Percentiles rank a stretch among this genome's conserved stretches.
Conservation (phyloP, 1,140 invertebrate genomes). For the Triops cancriformis region DNA sequence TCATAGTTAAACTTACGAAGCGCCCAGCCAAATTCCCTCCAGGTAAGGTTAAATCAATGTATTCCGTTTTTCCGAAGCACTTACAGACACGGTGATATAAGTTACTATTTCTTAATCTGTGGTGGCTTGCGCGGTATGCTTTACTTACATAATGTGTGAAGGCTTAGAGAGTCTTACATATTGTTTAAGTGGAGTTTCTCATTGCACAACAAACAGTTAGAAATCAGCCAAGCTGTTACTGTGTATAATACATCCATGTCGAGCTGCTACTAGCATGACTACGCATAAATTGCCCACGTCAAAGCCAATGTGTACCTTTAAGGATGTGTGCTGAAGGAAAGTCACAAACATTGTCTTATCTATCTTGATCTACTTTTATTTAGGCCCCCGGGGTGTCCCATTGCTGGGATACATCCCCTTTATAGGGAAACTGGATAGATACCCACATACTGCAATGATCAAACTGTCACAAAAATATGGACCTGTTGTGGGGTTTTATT, state of each 20-base stretch:
- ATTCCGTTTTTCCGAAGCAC: neutral
- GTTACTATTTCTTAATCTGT: too few relatives aligned
- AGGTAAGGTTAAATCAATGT: conserved; percentile 20
- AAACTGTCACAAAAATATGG: conserved; percentile 29
- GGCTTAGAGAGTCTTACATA: too few relatives aligned
- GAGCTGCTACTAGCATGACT: neutral
- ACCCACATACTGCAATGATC: conserved; percentile 23
- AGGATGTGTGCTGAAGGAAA: too few relatives aligned
- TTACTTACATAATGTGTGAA: too few relatives aligned
- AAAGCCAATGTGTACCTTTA: neutral
- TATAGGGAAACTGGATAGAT: conserved; percentile 15
- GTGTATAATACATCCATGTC: too few relatives aligned
- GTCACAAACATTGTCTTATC: neutral
- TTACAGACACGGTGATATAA: too few relatives aligned
- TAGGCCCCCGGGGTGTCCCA: conserved; percentile 30
- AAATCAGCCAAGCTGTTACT: too few relatives aligned
- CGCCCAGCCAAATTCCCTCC: conserved; percentile 28
- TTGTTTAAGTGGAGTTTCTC: too few relatives aligned
- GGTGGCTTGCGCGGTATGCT: too few relatives aligned
- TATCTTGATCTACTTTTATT: conserved; percentile 6
- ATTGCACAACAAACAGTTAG: too few relatives aligned
- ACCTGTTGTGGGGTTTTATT: conserved; percentile 53
- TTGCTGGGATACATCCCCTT: conserved; percentile 26
- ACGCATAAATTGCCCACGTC: neutral
- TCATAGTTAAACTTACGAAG: conserved; percentile 8